These are phyloP conservation scores for Dysidea cf. avara DNA, from an alignment of 37 sponge, comb jelly and placozoan species.

Conservation along the genomic window DNA sequence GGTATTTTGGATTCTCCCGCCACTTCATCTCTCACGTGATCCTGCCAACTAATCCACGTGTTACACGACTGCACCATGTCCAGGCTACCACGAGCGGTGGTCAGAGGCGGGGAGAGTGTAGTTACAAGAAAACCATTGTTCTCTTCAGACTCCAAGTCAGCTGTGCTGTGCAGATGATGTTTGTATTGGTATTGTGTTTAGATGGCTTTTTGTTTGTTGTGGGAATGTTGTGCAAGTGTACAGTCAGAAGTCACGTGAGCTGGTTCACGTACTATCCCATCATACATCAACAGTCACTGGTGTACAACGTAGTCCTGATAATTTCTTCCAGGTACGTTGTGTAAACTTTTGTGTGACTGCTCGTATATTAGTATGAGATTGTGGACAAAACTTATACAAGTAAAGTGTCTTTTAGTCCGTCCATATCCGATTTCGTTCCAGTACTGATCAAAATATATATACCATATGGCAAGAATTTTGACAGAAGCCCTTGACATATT, in stretches of 20 bases:
- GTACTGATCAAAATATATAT: no score
- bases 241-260: conserved; percentile 27
- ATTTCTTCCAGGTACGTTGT: conserved; percentile 44
- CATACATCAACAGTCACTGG: conserved; percentile 48
- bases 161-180: background rate
- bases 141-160: conserved; percentile 62
- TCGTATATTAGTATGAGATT: background rate
- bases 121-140: conserved; percentile 27
- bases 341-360: background rate
- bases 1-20: no score
- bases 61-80: no score
- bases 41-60: no score
- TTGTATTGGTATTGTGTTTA: background rate
- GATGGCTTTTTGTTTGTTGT: conserved; percentile 54
- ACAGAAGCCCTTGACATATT: no score
- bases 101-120: conserved; percentile 22
- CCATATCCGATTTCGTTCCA: no score
- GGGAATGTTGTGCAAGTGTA: conserved; percentile 53
- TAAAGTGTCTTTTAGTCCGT: no score
- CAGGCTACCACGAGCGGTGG: background rate
- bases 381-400: no score
- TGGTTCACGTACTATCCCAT: conserved; percentile 37
- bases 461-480: no score
- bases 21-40: no score
- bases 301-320: conserved; percentile 29